Conservation (phyloP, 1,140 invertebrate species). For the Solenopsis fugax region DNA sequence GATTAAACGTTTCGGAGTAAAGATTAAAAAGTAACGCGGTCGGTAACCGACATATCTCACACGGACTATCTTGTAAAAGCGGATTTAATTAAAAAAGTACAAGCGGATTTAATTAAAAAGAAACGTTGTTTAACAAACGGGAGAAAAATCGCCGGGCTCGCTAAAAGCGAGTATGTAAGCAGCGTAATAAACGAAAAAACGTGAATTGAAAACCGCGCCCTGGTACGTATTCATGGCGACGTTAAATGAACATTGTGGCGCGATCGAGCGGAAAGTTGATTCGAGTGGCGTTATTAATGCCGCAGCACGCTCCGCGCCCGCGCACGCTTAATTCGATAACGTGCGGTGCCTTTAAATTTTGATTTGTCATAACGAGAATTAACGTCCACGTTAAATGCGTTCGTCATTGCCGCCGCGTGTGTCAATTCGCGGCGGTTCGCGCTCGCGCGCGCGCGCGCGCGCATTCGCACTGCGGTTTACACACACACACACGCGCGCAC, state of each 20-base stretch:
- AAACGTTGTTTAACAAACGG: constrained; percentile 57
- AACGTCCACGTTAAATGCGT: constrained; percentile 71
- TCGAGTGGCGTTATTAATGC: constrained; percentile 63
- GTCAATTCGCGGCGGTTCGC: constrained; percentile 59
- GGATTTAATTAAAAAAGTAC: constrained; percentile 63
- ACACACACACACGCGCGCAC: constrained; percentile 24
- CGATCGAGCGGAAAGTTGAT: constrained; percentile 61
- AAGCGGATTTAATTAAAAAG: constrained; percentile 65
- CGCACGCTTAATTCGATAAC: constrained; percentile 62
- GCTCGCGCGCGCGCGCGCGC: constrained; percentile 30
- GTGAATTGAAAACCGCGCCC: constrained; percentile 53
- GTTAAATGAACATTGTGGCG: constrained; percentile 65
- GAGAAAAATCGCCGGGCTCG: constrained; percentile 43
- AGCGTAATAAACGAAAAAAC: constrained; percentile 61
- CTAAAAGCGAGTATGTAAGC: constrained; percentile 61
- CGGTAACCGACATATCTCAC: constrained; percentile 54
- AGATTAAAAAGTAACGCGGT: constrained; percentile 57
- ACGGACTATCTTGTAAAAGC: constrained; percentile 54
- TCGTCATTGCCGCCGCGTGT: constrained; percentile 67
- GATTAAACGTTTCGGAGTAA: constrained; percentile 46
- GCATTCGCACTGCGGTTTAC: constrained; percentile 57
- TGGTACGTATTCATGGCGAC: constrained; percentile 56
- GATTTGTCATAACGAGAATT: constrained; percentile 76
- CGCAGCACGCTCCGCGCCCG: constrained; percentile 33
- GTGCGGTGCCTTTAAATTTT: constrained; percentile 72